Percentiles rank a stretch among this genome's conserved stretches.
phyloP scores from a whole-genome alignment of 2,888 invertebrate genomes.

The Hermaeophaga mercurialis region DNA sequence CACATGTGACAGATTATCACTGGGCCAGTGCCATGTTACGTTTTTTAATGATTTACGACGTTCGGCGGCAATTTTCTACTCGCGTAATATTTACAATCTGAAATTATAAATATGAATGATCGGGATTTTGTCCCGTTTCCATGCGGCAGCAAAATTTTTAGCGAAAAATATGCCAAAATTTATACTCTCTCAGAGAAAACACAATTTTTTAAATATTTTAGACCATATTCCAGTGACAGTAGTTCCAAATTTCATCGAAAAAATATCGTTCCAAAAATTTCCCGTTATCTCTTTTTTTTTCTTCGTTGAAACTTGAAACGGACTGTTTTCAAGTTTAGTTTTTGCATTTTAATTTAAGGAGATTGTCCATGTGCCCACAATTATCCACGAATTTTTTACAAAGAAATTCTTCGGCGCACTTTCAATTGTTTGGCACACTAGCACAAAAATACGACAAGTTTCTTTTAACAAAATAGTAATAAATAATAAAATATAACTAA shows the following conservation, averaged over 20 bases:
- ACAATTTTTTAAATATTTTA: conserved; percentile 6
- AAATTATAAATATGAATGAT: no score
- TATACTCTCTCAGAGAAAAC: no score
- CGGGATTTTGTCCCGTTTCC: no score
- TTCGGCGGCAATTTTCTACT: conserved; percentile 5
- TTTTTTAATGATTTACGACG: conserved; percentile 1
- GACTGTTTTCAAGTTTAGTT: conserved; percentile 32
- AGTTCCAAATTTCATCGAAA: conserved; percentile 56
- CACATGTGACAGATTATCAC: conserved; percentile 13
- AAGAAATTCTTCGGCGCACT: conserved; percentile 39
- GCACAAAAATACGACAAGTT: conserved; percentile 16
- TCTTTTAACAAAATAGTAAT: conserved; percentile 15
- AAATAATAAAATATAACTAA: neutral
- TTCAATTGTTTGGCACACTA: conserved; percentile 43
- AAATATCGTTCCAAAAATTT: conserved; percentile 36
- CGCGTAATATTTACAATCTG: conserved; percentile 2
- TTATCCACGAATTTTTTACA: conserved; percentile 17
- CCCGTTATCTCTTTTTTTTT: conserved; percentile 36
- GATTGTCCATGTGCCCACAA: conserved; percentile 41
- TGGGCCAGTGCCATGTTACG: conserved; percentile 11
- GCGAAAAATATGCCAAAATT: no score
- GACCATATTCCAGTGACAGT: conserved; percentile 21
- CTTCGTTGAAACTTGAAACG: conserved; percentile 57
- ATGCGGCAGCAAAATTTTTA: no score
- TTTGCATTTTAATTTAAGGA: conserved; percentile 29